Percentiles rank a stretch among this genome's conserved stretches.
Conservation (phyloP, 1,140 invertebrate species). For the Aphaenogaster rudis region DNA sequence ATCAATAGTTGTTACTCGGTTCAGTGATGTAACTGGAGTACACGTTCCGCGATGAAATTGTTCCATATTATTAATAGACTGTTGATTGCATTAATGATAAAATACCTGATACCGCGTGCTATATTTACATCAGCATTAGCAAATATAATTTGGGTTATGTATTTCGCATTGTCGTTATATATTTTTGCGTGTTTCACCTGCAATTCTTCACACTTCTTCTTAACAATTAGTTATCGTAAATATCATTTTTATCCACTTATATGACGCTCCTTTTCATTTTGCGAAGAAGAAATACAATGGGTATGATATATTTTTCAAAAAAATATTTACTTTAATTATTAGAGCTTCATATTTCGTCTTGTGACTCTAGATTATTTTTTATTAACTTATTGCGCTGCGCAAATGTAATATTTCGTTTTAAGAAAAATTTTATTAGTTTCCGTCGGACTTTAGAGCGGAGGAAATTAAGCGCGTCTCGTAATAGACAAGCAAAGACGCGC, state of each 20-base stretch:
- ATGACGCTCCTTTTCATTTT: background rate
- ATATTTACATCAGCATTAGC: background rate
- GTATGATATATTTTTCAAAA: background rate
- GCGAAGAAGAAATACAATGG: background rate
- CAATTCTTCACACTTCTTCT: background rate
- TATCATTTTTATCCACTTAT: background rate
- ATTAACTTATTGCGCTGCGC: background rate
- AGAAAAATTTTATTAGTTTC: background rate
- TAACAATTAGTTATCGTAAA: background rate
- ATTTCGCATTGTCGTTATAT: background rate
- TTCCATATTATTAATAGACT: slow-evolving; percentile 41
- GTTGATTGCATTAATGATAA: slow-evolving; percentile 36
- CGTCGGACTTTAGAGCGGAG: background rate
- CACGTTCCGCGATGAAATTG: slow-evolving; percentile 26
- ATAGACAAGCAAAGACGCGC: background rate
- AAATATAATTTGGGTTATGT: slow-evolving; percentile 3
- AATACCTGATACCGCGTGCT: background rate
- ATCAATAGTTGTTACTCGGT: slow-evolving; percentile 42
- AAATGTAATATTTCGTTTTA: background rate
- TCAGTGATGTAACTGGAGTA: slow-evolving; percentile 14
- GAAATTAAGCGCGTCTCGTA: background rate
- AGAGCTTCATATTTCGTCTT: background rate
- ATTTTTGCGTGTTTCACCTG: background rate
- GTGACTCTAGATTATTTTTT: background rate
- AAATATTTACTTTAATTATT: background rate